Base-by-base conservation (phyloP, 2,113 vertebrate species). In the Bolborhynchus lineola region DNA sequence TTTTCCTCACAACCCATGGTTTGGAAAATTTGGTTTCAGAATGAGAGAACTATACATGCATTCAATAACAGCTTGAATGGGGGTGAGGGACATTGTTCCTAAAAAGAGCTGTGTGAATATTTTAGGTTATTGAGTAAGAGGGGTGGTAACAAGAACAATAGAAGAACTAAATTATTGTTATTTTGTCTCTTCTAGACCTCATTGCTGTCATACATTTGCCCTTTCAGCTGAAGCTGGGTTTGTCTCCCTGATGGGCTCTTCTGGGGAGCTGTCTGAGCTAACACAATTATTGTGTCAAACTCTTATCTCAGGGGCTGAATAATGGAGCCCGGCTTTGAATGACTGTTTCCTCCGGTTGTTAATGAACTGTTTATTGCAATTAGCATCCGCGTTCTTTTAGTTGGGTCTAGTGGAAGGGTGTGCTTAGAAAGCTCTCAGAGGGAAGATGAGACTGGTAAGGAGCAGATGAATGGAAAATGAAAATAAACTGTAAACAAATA, bases 1-100 rank as follows among this genome's bases (percentile, higher is more conserved):
- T 88, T 88, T 90, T 28, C 59, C 29, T 37, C 42, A 67, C 25
- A 87, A 50, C 31, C 21, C 41, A 46, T 24, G 53, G 62, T 94
- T 88, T 81, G 94, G 92, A 92, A 95, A 94, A 90, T 83, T 80
- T 90, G 72, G n/a, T 70, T 96, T 94, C 72, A 92, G 77, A 88
- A 62, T 46, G 31, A 90, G 37, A 7, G 47, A 93, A 64, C 59
- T 76, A 24, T 82, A 88, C 11, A 64, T 69, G 52, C 41, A 82
- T 93, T 85, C 39, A 96, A 29, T 71, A 90, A 78, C 3, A 3
- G 14, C 23, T 86, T 47, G 31, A 86, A 63, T 50, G 19, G 21
- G 46, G 21, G 39, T 35, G 82, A 86, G 55, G 85, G 41, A 24
- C 60, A 78, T 86, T 94, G 86, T 64, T 94, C 18, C 92, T 83